Base-by-base conservation (phyloP, 2,888 invertebrate genomes). In the Tridacna crocea region DNA sequence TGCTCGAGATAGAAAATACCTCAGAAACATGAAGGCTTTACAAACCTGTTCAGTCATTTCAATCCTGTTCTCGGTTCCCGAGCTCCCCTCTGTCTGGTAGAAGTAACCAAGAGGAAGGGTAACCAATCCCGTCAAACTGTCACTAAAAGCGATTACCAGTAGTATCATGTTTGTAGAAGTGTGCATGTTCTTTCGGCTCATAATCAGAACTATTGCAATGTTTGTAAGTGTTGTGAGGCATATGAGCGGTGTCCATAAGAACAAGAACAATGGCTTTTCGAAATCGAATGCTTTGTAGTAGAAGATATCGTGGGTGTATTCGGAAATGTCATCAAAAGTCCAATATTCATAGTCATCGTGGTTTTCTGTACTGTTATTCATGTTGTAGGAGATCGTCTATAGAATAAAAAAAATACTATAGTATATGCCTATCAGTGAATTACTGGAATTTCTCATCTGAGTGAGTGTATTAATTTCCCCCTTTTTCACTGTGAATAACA, bases 91-190 rank as follows among this genome's bases (percentile, higher is more conserved):
- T 48, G 83, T 83, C 22, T 80, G 66, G 70, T 77, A 84, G 1
- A 82, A 26, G 61, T 61, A 61, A 61, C 22, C 61, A 17, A 61
- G 19, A 4, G 83, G 83, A 15, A 81, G 46, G 17, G 84, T 83
- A 0, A 82, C 77, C 22, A 82, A 76, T n/a, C 82, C 82, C 6
- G 87, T 83, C 6, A 87, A 48, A 24, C 83, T 76, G 73, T 87
- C 87, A 3, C 80, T 72, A 36, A 81, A 72, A 1, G 87, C 87
- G 13, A 87, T 72, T 12, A 79, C 81, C 6, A 82, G 79, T 12
- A 87, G 73, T 22, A 85, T 83, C 17, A 82, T 66, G 22, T 83
- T 82, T 8, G 87, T 87, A 13, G 87, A 78, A 26, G 78, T 81
- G 10, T 81, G 77, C 83, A 87, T 82, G 66, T 55, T 82, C 68